Base-by-base conservation (phyloP, 2,113 vertebrate genomes). In the Lucifuga dentata region DNA sequence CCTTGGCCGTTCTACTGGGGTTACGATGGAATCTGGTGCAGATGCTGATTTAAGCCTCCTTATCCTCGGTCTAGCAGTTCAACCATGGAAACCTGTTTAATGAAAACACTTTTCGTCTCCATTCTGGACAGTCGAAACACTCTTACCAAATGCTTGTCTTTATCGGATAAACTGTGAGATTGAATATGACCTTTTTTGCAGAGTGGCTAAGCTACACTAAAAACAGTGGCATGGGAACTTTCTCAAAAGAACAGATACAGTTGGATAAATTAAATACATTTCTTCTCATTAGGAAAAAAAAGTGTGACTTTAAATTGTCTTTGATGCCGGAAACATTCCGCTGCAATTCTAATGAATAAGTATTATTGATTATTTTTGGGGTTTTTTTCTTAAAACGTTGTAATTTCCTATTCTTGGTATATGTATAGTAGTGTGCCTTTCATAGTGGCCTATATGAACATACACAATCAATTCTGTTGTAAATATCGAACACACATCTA, bases 31-130 rank as follows among this genome's bases (percentile, higher is more conserved):
- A 91, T 90, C 85, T 84, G 71, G 84, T 71, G 84, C 86, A 86
- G 90, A 91, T 91, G 88, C 89, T 89, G 83, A 87, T 88, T 86
- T 92, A 94, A 93, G 88, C 90, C 86, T 57, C 69, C 72, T 92
- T 90, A 92, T 93, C 90, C 91, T 73, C 57, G 51, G 79, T 88
- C 82, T 88, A 76, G 80, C 78, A 64, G 79, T 87, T 86, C 81
- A 86, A 73, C 88, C 86, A 77, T 77, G 79, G 84, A 90, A 90
- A 83, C 85, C 64, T 58, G 72, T 88, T 89, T 92, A 90, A 92
- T 90, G 90, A 92, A 92, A 90, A 91, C 81, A 65, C 73, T 74
- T 80, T 58, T 66, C 76, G 76, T 78, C 73, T 60, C 76, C 81
- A 46, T 84, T 81, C 84, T 86, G 85, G 87, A 83, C 86, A 58